Evolutionary conservation across 2,888 invertebrate species (phyloP), one percentile per base, ranked within the genome.

Genomic region (Callosobruchus maculatus): DNA sequence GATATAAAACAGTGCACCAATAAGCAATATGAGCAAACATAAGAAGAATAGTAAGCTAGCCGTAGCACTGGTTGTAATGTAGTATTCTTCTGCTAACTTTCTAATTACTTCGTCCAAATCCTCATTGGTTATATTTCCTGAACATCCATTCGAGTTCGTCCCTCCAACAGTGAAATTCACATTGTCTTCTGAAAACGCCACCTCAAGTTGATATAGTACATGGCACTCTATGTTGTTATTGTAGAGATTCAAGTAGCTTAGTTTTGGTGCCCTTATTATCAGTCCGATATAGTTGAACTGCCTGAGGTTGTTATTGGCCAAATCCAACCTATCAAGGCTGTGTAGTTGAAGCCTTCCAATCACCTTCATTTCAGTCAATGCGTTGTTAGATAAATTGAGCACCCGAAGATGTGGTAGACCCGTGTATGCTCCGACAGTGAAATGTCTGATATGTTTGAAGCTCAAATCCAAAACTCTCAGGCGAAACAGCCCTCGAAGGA

Each of bases 321-420:
- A 74, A 77, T 85, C 85, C 67, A 86, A 74, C 21, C 81, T 83
- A 74, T 84, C 82, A 21, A 86, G 75, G 75, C 79, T 83, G 67
- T 82, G 80, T 30, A 86, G 72, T 9, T 80, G 77, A 31, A 85
- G 79, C 7, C 84, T 80, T 4, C 85, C 85, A 21, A 82, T 84
- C 0, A 81, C 78, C 72, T 82, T 79, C 3, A 83, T 77, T 3
- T 73, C 70, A 13, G 78, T 74, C 0, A 86, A 80, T 4, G 74
- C 49, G 71, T 85, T 85, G 68, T 79, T 73, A 0, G 85, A 84
- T n/a, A 85, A 70, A 74, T 85, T 85, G 20, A 86, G 75, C 20
- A 75, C 74, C 30, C 81, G 77, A 31, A 86, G 76, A 74, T 84
- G 83, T 0, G 86, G 85, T 68, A 86, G 74, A 4, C 85, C 84